These are phyloP conservation scores for Thalassoma bifasciatum DNA, from an alignment of 2,113 vertebrate genomes.

Conservation along the genomic window DNA sequence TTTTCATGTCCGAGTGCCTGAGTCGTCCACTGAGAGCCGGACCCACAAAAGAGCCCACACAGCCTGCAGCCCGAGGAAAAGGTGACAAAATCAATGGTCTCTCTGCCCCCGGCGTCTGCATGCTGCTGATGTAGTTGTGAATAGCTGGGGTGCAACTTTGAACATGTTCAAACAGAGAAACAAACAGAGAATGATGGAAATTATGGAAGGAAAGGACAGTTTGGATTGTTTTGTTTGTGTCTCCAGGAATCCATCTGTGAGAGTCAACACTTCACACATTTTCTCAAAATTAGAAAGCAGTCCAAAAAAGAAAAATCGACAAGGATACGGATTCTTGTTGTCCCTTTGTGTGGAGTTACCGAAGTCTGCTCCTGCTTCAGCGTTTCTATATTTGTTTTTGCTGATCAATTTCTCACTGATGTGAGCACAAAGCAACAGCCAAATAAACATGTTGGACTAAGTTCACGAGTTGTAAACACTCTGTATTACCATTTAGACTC, in stretches of 20 bases:
- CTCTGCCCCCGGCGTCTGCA: conserved; percentile 42
- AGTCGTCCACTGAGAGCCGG: conserved; percentile 66
- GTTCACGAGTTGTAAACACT: not conserved
- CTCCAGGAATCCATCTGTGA: conserved; percentile 34
- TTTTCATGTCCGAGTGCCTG: conserved; percentile 71
- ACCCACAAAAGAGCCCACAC: conserved; percentile 73
- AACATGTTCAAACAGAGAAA: conserved; percentile 33
- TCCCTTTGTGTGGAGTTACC: conserved; percentile 1
- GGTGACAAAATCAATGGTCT: conserved; percentile 78
- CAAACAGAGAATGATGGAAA: conserved; percentile 37
- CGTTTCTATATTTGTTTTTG: conserved; percentile 11
- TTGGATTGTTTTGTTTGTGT: conserved; percentile 25
- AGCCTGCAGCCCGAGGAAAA: conserved; percentile 64
- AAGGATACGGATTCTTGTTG: not conserved
- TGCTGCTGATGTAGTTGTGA: conserved; percentile 40
- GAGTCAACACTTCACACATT: conserved; percentile 29
- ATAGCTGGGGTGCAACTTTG: conserved; percentile 58
- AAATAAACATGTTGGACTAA: not conserved
- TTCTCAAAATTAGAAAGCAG: conserved; percentile 32
- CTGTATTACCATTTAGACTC: not conserved
- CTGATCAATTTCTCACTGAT: not conserved
- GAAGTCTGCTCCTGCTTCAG: conserved; percentile 16
- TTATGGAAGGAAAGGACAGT: conserved; percentile 35
- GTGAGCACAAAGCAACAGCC: not conserved
- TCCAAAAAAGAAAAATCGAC: conserved; percentile 15